Evolutionary conservation across 2,113 vertebrate genomes (phyloP).

Genomic region (Entelurus aequoreus): DNA sequence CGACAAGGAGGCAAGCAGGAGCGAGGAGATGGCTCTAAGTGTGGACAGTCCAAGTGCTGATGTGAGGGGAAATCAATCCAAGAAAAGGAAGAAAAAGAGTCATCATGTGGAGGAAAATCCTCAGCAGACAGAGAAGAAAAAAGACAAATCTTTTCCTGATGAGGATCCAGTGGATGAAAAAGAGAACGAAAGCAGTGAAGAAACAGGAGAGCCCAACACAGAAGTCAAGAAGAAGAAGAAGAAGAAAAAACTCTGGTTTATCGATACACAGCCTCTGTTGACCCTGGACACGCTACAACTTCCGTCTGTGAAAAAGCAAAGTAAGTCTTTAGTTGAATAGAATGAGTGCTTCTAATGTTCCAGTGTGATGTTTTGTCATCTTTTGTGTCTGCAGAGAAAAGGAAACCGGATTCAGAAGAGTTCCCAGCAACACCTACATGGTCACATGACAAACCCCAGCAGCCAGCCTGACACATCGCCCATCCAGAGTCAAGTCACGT

Average conservation of each 20-base stretch:
- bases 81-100: conserved; percentile 4
- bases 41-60: neutral
- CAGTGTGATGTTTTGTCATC: neutral
- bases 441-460: conserved; percentile 21
- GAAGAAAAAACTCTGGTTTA: conserved; percentile 16
- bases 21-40: neutral
- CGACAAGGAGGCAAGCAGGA: conserved; percentile 8
- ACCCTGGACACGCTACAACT: conserved; percentile 4
- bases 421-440: conserved; percentile 9
- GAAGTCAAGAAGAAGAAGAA: conserved; percentile 23
- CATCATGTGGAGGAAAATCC: neutral
- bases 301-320: conserved; percentile 49
- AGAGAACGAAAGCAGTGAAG: neutral
- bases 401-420: conserved; percentile 30
- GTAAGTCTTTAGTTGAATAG: conserved; percentile 31
- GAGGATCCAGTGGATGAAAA: neutral
- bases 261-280: conserved; percentile 6
- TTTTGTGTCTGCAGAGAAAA: conserved; percentile 43
- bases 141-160: neutral
- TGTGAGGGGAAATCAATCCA: conserved; percentile 7
- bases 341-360: neutral
- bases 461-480: conserved; percentile 29
- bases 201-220: neutral
- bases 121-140: conserved; percentile 15
- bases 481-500: neutral